Evolutionary conservation across 2,888 invertebrate genomes (phyloP), one percentile per base, ranked within the genome.

Genomic region (Cyaniris semiargus): DNA sequence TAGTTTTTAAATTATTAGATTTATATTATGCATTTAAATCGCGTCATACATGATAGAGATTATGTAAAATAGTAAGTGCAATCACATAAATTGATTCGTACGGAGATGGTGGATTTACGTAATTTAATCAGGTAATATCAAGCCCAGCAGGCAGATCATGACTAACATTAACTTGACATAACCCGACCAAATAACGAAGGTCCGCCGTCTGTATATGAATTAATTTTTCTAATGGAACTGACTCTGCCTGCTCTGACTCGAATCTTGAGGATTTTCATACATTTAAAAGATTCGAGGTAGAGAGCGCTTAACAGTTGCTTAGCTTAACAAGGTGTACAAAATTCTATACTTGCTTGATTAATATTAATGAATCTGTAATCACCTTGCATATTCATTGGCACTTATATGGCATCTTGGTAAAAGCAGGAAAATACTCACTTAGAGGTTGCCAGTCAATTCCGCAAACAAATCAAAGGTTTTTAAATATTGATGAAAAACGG

Each of bases 1-100:
- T 53, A 27, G 44, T 18, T 23, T 74, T 53, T 53, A 38, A 66
- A 66, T 66, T 66, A 66, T 21, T 60, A 66, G 27, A 31, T 27
- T 66, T 21, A 21, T 38, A 70, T 31, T 23, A 71, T 71, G n/a
- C 34, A 71, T 38, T 34, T 71, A 71, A 38, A n/a, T 38, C 71
- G 10, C 38, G 21, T 21, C 38, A 38, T 71, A 38, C 13, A 34
- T 70, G 18, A 70, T 70, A 58, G 58, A 58, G 58, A 58, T 58
- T 21, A 58, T 21, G 44, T 44, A 44, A 53, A 53, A 53, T 53
- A 48, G 5, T 53, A 53, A 18, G 48, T 15, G 48, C 48, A 4
- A 48, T 48, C 48, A 48, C 3, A 48, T 1, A 48, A 48, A 48
- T 48, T 48, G 15, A 4, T 48, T 48, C 48, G 0, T 15, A 15